Evolutionary conservation across 2,113 vertebrate species (phyloP), one percentile per base, ranked within the genome.

Genomic region (Oryzias melastigma): DNA sequence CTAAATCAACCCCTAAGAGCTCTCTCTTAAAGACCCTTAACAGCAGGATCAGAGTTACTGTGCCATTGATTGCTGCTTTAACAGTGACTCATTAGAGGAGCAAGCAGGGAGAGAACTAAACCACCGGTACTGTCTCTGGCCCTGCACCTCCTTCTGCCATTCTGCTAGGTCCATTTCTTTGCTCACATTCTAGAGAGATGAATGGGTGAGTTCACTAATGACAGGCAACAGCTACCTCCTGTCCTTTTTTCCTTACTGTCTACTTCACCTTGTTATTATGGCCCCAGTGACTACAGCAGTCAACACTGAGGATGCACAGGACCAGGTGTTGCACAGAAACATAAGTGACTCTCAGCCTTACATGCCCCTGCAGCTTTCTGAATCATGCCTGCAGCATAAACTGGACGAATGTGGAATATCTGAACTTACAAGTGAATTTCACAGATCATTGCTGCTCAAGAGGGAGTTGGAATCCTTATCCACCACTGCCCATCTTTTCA

Each of bases 231-330:
- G 62, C 52, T 0, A 4, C 66, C 56, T 69, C 56, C 42, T 15
- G 16, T 66, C 27, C 58, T 53, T 51, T 49, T 61, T 29, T 35
- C 44, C 43, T 5, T 12, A 52, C 71, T 25, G 17, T 52, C 44
- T 42, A 15, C 29, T 25, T 71, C 62, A 55, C 20, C 58, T 55
- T 44, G 41, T 51, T 49, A 70, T 68, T 65, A 64, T 58, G 49
- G 55, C 68, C 50, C 52, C n/a, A 62, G 55, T 86, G 88, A 91
- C 91, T 89, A 90, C 77, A 88, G 88, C 68, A 76, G 65, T 41
- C 22, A 14, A 27, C 53, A 58, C 45, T 52, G 55, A 51, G 8
- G 1, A n/a, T 0, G 10, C 35, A 43, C 60, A 19, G 53, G 46
- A 84, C 84, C 88, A 90, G 89, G 88, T 91, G 88, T 89, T 83